Conservation (phyloP, 2,888 invertebrate species). For the Eristalinus aeneus region DNA sequence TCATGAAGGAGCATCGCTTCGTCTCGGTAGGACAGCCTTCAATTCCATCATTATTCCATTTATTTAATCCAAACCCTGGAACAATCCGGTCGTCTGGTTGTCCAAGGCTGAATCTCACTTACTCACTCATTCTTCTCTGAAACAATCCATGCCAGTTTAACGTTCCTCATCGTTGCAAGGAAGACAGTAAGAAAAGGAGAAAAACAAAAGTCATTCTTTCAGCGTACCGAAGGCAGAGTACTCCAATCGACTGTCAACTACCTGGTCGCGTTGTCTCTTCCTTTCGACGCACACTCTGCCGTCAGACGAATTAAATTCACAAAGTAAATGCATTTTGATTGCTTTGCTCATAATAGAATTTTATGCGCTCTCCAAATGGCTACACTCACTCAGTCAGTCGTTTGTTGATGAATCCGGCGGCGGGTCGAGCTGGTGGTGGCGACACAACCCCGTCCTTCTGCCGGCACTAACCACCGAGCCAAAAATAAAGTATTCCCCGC, state of each 20-base stretch:
- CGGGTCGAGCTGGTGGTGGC: not conserved
- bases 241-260: not conserved
- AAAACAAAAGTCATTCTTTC: slow-evolving; percentile 4
- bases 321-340: slow-evolving; percentile 56
- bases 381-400: slow-evolving; percentile 26
- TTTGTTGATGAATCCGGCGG: not conserved
- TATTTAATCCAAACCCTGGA: slow-evolving; percentile 50
- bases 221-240: not conserved
- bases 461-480: slow-evolving; percentile 14
- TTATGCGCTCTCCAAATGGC: slow-evolving; percentile 25
- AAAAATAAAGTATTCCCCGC: slow-evolving; percentile 7
- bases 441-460: not conserved
- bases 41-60: slow-evolving; percentile 56
- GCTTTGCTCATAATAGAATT: slow-evolving; percentile 37
- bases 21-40: slow-evolving; percentile 11
- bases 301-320: slow-evolving; percentile 43
- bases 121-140: slow-evolving; percentile 7
- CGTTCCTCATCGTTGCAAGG: not conserved
- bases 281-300: slow-evolving; percentile 19
- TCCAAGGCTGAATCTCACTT: slow-evolving; percentile 39
- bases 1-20: not conserved
- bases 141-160: not conserved
- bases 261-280: slow-evolving; percentile 25
- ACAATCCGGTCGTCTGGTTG: slow-evolving; percentile 30
- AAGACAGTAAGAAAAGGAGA: not conserved